phyloP scores from a whole-genome alignment of 2,797 vertebrate species.

The Emydoidea blandingii region DNA sequence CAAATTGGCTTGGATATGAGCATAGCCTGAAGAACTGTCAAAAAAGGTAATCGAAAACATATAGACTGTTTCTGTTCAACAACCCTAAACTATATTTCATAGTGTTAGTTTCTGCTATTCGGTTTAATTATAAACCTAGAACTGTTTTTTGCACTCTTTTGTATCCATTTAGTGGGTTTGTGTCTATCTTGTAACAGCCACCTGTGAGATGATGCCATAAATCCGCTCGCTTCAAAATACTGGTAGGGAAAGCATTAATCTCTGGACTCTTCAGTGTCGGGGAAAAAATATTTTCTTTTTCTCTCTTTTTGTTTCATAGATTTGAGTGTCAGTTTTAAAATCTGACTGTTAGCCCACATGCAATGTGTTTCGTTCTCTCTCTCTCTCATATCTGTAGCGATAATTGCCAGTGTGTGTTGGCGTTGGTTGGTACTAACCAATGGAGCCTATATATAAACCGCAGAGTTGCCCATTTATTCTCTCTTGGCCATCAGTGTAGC shows the following conservation, averaged over 20 bases:
- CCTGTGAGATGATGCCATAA: background rate
- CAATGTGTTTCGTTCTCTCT: background rate
- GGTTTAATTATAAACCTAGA: background rate
- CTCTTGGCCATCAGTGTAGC: background rate
- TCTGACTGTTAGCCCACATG: background rate
- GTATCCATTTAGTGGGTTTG: background rate
- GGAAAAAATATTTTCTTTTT: background rate
- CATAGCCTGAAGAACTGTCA: constrained; percentile 24
- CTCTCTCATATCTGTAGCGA: background rate
- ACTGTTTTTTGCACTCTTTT: background rate
- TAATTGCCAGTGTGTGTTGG: background rate
- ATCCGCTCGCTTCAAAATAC: background rate
- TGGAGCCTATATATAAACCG: background rate
- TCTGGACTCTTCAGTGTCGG: background rate
- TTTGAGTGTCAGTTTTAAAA: constrained; percentile 23
- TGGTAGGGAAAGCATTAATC: background rate
- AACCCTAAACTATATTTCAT: background rate
- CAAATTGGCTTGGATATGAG: constrained; percentile 9
- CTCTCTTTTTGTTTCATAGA: background rate
- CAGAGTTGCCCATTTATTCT: background rate
- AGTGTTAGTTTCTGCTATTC: background rate
- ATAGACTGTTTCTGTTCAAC: constrained; percentile 20
- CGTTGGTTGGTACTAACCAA: background rate
- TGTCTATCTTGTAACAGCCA: background rate
- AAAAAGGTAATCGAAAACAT: constrained; percentile 17